A percentile compares a stretch with the other conserved stretches of the same genome.
These are phyloP conservation scores for Podarcis muralis DNA, from an alignment of 2,113 vertebrate species.

Conservation along the genomic window DNA sequence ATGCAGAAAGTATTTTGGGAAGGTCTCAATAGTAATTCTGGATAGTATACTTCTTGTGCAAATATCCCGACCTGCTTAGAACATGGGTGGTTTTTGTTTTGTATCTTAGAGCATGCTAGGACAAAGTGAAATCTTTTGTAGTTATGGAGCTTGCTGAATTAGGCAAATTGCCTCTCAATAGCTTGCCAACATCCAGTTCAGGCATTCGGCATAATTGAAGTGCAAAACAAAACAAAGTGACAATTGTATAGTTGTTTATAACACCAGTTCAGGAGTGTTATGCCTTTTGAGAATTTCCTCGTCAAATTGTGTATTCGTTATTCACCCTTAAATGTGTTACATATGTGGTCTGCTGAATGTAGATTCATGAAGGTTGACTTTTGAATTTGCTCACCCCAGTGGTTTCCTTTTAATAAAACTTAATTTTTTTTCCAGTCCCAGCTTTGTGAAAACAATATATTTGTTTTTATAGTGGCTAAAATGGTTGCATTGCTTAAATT, in stretches of 20 bases:
- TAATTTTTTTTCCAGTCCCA: conserved; percentile 7
- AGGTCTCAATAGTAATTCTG: not conserved
- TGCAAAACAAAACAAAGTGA: not conserved
- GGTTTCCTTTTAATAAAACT: conserved; percentile 19
- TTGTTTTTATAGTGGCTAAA: conserved; percentile 39
- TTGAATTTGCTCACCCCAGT: conserved; percentile 17
- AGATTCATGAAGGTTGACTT: conserved; percentile 28
- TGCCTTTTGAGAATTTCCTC: conserved; percentile 19
- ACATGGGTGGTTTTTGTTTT: not conserved
- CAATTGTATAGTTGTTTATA: not conserved
- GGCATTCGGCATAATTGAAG: not conserved
- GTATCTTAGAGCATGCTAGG: not conserved
- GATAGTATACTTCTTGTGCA: not conserved
- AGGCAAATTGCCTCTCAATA: not conserved
- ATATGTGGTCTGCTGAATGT: conserved; percentile 12
- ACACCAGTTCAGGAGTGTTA: not conserved
- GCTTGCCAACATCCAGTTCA: not conserved
- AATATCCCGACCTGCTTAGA: not conserved
- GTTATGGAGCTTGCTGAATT: not conserved
- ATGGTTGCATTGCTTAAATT: conserved; percentile 50
- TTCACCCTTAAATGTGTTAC: conserved; percentile 1
- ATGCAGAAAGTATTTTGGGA: not conserved
- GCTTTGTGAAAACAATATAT: conserved; percentile 25
- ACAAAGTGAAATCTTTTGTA: not conserved
- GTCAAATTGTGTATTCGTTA: conserved; percentile 39